Evolutionary conservation across 2,113 vertebrate genomes (phyloP).

Genomic region (Genyomyrus donnyi): DNA sequence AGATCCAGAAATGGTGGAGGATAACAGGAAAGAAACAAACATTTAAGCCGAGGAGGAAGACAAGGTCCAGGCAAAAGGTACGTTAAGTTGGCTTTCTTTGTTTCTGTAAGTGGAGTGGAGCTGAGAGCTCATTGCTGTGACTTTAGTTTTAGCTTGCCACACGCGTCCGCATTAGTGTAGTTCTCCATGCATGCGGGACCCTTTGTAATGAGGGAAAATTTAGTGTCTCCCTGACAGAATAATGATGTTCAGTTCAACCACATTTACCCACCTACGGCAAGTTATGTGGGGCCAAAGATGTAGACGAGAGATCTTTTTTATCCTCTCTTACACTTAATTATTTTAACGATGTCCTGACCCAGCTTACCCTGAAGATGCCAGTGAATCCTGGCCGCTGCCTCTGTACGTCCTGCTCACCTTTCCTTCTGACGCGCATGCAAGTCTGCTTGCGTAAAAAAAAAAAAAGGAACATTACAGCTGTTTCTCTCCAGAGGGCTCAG

Average conservation of each 20-base stretch:
- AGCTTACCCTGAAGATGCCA: neutral
- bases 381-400: neutral
- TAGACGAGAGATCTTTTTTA: neutral
- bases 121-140: neutral
- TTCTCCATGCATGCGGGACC: slow-evolving; percentile 2
- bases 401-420: neutral
- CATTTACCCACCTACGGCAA: neutral
- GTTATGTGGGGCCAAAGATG: neutral
- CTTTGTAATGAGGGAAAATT: slow-evolving; percentile 18
- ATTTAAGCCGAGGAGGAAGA: slow-evolving; percentile 29
- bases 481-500: neutral
- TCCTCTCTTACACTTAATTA: neutral
- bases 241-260: neutral
- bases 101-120: neutral
- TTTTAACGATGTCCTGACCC: neutral
- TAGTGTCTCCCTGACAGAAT: slow-evolving; percentile 1
- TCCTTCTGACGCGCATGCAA: neutral
- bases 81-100: slow-evolving; percentile 19
- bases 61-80: slow-evolving; percentile 30
- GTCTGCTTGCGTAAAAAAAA: neutral
- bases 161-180: neutral
- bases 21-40: slow-evolving; percentile 34
- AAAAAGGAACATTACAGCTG: neutral
- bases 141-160: neutral
- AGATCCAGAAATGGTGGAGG: slow-evolving; percentile 40